Conservation (phyloP, 2,888 invertebrate species). For the Tenthredo livida region DNA sequence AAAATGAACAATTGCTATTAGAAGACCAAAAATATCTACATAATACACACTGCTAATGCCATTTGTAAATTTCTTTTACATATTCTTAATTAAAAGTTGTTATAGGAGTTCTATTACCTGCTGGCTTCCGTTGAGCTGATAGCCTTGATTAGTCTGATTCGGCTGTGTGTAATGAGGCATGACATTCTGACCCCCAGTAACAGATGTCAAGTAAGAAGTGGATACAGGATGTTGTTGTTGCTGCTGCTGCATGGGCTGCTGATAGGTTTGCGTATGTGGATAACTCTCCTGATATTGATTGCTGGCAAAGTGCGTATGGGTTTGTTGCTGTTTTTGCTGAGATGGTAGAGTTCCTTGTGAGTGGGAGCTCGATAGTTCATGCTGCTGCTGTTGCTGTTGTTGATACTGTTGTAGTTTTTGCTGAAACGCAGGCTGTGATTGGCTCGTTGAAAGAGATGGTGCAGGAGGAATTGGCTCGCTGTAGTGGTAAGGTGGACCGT, state of each 20-base stretch:
- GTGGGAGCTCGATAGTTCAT: slow-evolving; percentile 74
- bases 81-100: slow-evolving; percentile 30
- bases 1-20: slow-evolving; percentile 15
- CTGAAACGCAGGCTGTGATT: slow-evolving; percentile 75
- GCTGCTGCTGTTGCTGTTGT: slow-evolving; percentile 67
- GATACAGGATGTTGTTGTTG: slow-evolving; percentile 72
- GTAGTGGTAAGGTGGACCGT: slow-evolving; percentile 81
- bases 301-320: slow-evolving; percentile 74
- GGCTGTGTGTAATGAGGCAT: slow-evolving; percentile 74
- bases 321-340: slow-evolving; percentile 72
- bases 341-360: slow-evolving; percentile 70
- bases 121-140: slow-evolving; percentile 74
- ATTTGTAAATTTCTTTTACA: neutral
- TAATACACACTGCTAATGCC: slow-evolving; percentile 7
- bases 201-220: slow-evolving; percentile 72
- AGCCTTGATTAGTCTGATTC: slow-evolving; percentile 70
- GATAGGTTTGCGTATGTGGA: slow-evolving; percentile 79
- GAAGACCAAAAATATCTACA: slow-evolving; percentile 13
- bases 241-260: slow-evolving; percentile 75
- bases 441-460: slow-evolving; percentile 74
- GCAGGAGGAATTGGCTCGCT: slow-evolving; percentile 80
- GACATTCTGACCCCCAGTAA: slow-evolving; percentile 69
- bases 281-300: slow-evolving; percentile 79
- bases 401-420: slow-evolving; percentile 74
- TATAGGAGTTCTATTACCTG: slow-evolving; percentile 64